Evolutionary conservation across 2,888 invertebrate species (phyloP).

Genomic region (Cantharis lateralis): DNA sequence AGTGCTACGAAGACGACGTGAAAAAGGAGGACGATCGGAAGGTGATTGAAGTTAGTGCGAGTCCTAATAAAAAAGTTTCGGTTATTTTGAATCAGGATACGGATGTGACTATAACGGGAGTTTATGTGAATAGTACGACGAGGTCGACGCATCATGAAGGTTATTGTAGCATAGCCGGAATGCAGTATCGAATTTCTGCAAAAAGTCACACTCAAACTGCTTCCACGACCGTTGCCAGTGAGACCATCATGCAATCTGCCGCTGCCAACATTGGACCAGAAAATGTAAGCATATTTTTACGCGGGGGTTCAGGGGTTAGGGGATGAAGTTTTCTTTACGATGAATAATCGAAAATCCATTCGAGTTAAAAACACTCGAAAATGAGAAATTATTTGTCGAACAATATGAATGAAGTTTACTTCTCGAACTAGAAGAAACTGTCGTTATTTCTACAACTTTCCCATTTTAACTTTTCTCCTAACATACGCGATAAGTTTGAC

Average conservation of each 20-base stretch:
- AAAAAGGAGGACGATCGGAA: constrained; percentile 60
- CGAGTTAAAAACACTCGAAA: not conserved
- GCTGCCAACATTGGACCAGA: constrained; percentile 46
- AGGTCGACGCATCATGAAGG: constrained; percentile 78
- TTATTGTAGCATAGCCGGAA: constrained; percentile 80
- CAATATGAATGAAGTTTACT: not conserved
- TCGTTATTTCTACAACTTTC: not conserved
- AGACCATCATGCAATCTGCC: constrained; percentile 56
- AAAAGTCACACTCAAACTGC: constrained; percentile 86
- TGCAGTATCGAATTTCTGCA: constrained; percentile 87
- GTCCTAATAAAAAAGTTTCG: constrained; percentile 67
- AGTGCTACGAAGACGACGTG: constrained; percentile 54
- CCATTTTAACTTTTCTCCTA: not conserved
- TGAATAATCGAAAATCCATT: not conserved
- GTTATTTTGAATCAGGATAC: constrained; percentile 85
- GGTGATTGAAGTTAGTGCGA: constrained; percentile 53
- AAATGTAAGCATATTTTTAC: constrained; percentile 47
- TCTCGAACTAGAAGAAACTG: not conserved
- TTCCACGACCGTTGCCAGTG: constrained; percentile 77
- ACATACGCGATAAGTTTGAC: not conserved
- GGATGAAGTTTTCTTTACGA: not conserved
- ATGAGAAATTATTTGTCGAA: not conserved
- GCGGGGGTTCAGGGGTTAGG: not conserved
- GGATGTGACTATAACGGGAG: constrained; percentile 86
- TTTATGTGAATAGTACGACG: constrained; percentile 77